Conservation (phyloP, 1,140 invertebrate genomes). For the Whitmania pigra region DNA sequence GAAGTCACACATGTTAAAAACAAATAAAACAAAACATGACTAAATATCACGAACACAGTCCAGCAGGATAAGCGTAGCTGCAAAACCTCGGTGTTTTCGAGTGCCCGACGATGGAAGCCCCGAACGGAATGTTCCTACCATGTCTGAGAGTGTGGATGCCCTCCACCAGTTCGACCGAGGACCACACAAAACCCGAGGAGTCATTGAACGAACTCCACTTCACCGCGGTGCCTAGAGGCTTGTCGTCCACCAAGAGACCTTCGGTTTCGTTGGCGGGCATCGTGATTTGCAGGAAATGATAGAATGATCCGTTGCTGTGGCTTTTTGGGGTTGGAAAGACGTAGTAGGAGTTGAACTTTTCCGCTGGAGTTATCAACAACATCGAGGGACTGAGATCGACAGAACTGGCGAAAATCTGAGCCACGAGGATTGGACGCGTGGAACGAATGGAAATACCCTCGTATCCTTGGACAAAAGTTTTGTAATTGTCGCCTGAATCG, state of each 20-base stretch:
- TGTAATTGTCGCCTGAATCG: background rate
- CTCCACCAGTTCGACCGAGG: background rate
- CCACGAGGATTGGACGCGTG: background rate
- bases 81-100: background rate
- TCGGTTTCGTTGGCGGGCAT: background rate
- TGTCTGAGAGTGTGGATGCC: background rate
- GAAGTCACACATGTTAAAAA: no score
- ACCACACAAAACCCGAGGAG: background rate
- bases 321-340: background rate
- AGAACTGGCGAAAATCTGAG: slow-evolving; percentile 2
- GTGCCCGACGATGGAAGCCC: background rate
- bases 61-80: slow-evolving; percentile 2
- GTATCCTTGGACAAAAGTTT: background rate
- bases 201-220: background rate
- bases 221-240: background rate
- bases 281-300: background rate
- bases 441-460: background rate
- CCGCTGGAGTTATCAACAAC: background rate
- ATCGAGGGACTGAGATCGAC: background rate
- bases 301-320: background rate
- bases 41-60: slow-evolving; percentile 1
- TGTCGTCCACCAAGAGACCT: background rate
- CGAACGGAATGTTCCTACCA: background rate
- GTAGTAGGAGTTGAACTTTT: slow-evolving; percentile 11
- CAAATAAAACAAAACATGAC: no score